These are phyloP conservation scores for Eupithecia dodoneata DNA, from an alignment of 2,888 invertebrate genomes.

Conservation along the genomic window DNA sequence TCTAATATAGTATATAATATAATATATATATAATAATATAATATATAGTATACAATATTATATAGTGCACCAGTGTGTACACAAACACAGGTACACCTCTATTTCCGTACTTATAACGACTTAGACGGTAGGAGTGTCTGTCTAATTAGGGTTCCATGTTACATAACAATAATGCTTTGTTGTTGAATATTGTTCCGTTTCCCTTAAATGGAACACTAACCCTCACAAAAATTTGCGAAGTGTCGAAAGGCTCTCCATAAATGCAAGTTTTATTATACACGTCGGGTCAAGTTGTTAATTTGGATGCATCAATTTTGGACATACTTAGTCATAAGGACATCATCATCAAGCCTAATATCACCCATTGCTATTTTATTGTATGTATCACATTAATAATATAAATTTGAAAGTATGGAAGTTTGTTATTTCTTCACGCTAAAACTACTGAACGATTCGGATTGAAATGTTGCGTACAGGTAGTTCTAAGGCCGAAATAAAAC, in stretches of 20 bases:
- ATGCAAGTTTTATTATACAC: not conserved
- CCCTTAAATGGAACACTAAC: not conserved
- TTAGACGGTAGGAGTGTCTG: not conserved
- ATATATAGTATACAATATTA: no score
- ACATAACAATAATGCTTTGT: not conserved
- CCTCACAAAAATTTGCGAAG: not conserved
- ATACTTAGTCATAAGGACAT: not conserved
- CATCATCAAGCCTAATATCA: not conserved
- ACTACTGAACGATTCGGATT: no score
- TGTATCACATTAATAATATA: no score
- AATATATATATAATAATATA: no score
- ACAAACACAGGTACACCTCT: not conserved
- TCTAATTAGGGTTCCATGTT: not conserved
- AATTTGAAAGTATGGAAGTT: no score
- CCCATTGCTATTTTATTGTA: not conserved
- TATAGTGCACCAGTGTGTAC: no score
- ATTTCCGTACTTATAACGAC: not conserved
- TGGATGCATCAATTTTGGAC: constrained; percentile 1
- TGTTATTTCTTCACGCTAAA: no score
- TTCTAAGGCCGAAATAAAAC: no score
- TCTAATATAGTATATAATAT: no score
- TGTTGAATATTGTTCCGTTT: not conserved
- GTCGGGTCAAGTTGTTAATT: constrained; percentile 5
- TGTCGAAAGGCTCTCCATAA: not conserved
- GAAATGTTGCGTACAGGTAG: no score